Conservation (phyloP, 1,140 invertebrate species). For the Meloidogyne exigua region DNA sequence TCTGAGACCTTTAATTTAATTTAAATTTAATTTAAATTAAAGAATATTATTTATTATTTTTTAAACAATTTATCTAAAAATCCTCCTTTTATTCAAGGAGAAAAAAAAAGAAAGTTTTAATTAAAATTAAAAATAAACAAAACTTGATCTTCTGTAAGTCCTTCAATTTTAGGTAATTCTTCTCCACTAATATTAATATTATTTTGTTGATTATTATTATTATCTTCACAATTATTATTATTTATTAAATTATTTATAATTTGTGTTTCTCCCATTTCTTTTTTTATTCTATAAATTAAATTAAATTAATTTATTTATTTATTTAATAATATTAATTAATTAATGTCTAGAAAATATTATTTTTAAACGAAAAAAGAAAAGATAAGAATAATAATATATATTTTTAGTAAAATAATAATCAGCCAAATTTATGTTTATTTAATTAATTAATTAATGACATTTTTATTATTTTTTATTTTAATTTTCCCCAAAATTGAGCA, state of each 20-base stretch:
- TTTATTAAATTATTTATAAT: neutral
- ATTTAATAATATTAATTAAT: neutral
- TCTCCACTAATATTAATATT: slow-evolving; percentile 10
- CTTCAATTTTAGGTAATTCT: slow-evolving; percentile 40
- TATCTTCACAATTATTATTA: neutral
- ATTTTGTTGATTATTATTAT: neutral
- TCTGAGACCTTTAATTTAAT: slow-evolving; percentile 68
- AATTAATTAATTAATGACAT: no score
- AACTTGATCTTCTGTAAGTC: slow-evolving; percentile 42
- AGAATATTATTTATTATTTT: no score
- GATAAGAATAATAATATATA: no score
- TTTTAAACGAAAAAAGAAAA: no score
- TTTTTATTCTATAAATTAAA: no score
- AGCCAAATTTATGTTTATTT: no score
- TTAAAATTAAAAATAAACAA: neutral
- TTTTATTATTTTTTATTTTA: no score
- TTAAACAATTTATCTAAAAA: neutral
- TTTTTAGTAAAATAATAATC: no score
- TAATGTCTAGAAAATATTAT: no score
- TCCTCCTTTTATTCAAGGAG: neutral
- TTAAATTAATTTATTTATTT: neutral
- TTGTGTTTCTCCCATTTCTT: slow-evolving; percentile 1
- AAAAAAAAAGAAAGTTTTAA: neutral
- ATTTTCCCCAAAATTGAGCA: neutral
- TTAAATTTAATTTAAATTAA: no score